A percentile compares a stretch with the other conserved stretches of the same genome.
Evolutionary conservation across 92 coral and sea anemone genomes (phyloP).

Genomic region (Phenganax marumi): DNA sequence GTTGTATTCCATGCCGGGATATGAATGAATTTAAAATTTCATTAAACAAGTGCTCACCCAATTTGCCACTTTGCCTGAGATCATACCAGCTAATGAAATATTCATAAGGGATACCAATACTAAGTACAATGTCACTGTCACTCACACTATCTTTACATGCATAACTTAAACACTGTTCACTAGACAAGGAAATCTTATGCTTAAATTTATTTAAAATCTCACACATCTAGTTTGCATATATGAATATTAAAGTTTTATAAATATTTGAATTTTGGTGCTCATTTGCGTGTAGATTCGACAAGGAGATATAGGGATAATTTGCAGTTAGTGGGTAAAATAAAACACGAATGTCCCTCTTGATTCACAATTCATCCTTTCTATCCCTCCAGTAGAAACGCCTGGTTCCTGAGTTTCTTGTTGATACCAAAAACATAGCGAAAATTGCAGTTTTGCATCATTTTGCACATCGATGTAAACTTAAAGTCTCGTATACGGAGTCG

Average conservation of each 20-base stretch:
- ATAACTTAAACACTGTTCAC: constrained; percentile 37
- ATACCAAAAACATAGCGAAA: too few species aligned
- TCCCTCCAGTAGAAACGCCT: constrained; percentile 26
- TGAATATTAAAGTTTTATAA: neutral
- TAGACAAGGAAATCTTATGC: constrained; percentile 25
- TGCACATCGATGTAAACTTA: too few species aligned
- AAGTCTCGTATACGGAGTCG: too few species aligned
- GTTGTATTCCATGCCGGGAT: constrained; percentile 18
- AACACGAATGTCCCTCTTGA: neutral
- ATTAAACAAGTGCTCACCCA: constrained; percentile 22
- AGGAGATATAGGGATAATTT: neutral
- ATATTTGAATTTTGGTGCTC: neutral
- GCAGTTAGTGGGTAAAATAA: constrained; percentile 8
- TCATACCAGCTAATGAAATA: constrained; percentile 46
- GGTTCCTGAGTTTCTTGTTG: constrained; percentile 42
- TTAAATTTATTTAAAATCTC: constrained; percentile 33
- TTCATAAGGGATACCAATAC: constrained; percentile 34
- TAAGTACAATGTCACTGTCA: constrained; percentile 24
- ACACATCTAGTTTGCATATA: neutral
- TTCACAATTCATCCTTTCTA: constrained; percentile 18
- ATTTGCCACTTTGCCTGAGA: constrained; percentile 31
- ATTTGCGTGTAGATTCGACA: neutral
- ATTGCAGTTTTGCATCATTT: too few species aligned
- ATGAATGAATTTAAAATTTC: constrained; percentile 41
- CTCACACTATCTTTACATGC: neutral